Evolutionary conservation across 2,797 vertebrate species (phyloP).

Genomic region (Periparus ater): DNA sequence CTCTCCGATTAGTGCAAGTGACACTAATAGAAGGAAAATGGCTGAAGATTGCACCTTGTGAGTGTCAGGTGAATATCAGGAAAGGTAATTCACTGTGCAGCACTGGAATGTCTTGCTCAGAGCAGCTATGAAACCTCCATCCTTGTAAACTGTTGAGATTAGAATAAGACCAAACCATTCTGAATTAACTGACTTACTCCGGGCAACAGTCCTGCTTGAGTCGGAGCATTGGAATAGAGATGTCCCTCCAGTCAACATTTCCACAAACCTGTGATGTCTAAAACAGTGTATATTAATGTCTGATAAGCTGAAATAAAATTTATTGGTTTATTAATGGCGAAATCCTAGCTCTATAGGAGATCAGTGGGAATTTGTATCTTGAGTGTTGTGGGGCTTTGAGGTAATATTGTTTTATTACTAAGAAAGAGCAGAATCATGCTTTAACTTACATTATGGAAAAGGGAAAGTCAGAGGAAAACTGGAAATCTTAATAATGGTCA

Average conservation of each 20-base stretch:
- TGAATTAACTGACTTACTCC: accelerated
- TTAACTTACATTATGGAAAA: neutral
- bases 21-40: accelerated
- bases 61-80: neutral
- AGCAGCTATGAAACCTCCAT: neutral
- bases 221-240: neutral
- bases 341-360: neutral
- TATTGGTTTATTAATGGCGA: neutral
- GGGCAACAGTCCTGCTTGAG: neutral
- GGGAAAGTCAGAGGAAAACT: neutral
- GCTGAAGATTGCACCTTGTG: neutral
- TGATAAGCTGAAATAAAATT: neutral
- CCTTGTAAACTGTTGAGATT: neutral
- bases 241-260: neutral
- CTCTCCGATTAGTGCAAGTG: neutral
- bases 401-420: neutral
- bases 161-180: neutral
- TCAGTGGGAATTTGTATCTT: neutral
- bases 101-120: neutral
- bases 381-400: neutral
- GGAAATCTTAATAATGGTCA: neutral
- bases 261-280: neutral
- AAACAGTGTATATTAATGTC: neutral
- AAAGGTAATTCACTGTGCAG: neutral
- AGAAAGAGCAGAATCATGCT: neutral